These are phyloP conservation scores for Oxygymnocypris stewartii DNA, from an alignment of 2,113 vertebrate species.

Conservation along the genomic window DNA sequence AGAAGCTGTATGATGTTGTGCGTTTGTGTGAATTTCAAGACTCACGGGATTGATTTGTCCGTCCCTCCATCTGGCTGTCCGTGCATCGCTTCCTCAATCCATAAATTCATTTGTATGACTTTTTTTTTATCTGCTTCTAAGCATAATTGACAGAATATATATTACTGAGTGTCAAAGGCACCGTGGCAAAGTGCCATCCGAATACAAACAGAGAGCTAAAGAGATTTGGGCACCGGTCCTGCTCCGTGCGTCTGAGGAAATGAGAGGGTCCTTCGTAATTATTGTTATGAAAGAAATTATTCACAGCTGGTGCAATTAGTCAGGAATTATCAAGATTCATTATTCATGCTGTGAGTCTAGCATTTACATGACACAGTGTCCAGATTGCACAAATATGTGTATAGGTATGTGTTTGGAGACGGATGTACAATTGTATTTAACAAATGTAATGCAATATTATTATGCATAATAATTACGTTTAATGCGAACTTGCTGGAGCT, in stretches of 20 bases:
- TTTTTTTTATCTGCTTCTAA: background rate
- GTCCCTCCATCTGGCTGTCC: too few species aligned
- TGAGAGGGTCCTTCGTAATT: slow-evolving; percentile 64
- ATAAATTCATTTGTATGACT: background rate
- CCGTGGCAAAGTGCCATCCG: background rate
- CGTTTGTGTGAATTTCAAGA: background rate
- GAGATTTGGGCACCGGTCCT: slow-evolving; percentile 53
- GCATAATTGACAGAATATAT: slow-evolving; percentile 25
- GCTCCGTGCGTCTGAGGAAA: slow-evolving; percentile 55
- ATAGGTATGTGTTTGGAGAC: background rate
- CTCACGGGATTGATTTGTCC: background rate
- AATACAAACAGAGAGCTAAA: slow-evolving; percentile 6
- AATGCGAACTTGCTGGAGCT: background rate
- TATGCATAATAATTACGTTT: background rate
- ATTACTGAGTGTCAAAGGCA: slow-evolving; percentile 15
- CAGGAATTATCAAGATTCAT: slow-evolving; percentile 63
- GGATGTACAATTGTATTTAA: background rate
- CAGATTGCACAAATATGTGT: slow-evolving; percentile 16
- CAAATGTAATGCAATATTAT: background rate
- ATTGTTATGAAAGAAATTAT: slow-evolving; percentile 69
- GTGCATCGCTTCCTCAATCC: background rate
- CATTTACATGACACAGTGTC: slow-evolving; percentile 26
- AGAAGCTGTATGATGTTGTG: slow-evolving; percentile 1
- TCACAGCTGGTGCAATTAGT: slow-evolving; percentile 71
- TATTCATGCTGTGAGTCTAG: slow-evolving; percentile 36